Percentiles rank a stretch among this genome's conserved stretches.
These are phyloP conservation scores for Hirudo medicinalis DNA, from an alignment of 1,140 invertebrate genomes.

Conservation along the genomic window DNA sequence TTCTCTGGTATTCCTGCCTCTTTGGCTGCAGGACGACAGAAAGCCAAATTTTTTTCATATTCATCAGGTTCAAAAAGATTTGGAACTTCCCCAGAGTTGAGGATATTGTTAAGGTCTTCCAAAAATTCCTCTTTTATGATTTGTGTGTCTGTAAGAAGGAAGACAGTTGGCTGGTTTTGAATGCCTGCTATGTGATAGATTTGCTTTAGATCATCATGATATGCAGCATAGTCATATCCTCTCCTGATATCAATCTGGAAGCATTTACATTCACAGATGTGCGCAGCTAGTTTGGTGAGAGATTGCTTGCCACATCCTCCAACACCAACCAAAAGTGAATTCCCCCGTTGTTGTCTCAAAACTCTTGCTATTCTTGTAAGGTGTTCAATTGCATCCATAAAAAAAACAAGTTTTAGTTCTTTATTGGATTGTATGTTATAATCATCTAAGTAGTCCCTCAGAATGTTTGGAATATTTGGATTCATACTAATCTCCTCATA, in stretches of 20 bases:
- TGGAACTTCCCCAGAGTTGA: slow-evolving; percentile 43
- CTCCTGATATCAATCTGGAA: slow-evolving; percentile 70
- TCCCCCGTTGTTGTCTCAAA: slow-evolving; percentile 40
- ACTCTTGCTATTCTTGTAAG: slow-evolving; percentile 40
- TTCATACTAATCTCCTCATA: slow-evolving; percentile 40
- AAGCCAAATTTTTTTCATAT: slow-evolving; percentile 64
- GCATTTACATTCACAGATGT: slow-evolving; percentile 50
- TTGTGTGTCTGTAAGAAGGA: slow-evolving; percentile 42
- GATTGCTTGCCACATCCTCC: slow-evolving; percentile 44
- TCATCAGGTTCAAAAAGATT: slow-evolving; percentile 58
- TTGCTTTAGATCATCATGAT: slow-evolving; percentile 62
- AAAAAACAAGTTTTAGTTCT: slow-evolving; percentile 42
- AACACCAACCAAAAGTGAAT: slow-evolving; percentile 42
- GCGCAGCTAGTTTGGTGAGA: slow-evolving; percentile 38
- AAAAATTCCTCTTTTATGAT: slow-evolving; percentile 65
- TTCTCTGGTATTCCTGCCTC: slow-evolving; percentile 53
- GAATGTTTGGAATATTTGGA: slow-evolving; percentile 34
- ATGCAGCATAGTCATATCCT: slow-evolving; percentile 63
- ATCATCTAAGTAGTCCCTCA: slow-evolving; percentile 41
- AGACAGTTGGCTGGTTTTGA: slow-evolving; percentile 40
- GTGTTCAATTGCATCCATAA: slow-evolving; percentile 42
- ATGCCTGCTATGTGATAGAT: slow-evolving; percentile 48
- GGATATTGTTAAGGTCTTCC: slow-evolving; percentile 78
- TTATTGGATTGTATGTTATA: slow-evolving; percentile 39
- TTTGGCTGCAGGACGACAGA: slow-evolving; percentile 53